Base-by-base conservation (phyloP, 2,113 vertebrate genomes). In the Chrysochloris asiatica region DNA sequence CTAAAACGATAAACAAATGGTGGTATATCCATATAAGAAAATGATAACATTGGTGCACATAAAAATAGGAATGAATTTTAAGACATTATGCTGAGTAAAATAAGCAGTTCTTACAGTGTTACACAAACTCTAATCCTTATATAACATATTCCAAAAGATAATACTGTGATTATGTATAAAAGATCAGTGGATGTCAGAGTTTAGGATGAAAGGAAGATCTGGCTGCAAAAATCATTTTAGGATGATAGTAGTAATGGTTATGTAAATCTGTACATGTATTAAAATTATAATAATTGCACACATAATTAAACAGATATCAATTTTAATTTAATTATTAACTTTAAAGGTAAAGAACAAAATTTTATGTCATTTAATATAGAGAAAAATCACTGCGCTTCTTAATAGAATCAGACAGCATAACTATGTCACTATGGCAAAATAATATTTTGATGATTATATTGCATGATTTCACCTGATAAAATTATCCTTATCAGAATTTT, bases 121-220 rank as follows among this genome's bases (percentile, higher is more conserved):
- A 22, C 2, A 19, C 24, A 67, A 0, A 33, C 56, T 43, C 9
- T 65, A 10, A 24, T 67, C 56, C 67, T n/a, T 67, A 61, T 61
- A n/a, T n/a, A n/a, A n/a, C n/a, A n/a, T n/a, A n/a, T 75, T 80
- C 1, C 8, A 59, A 69, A 88, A 50, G 14, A 75, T 4, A 59
- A 41, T 83, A 65, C 3, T 75, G 16, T 26, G n/a, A n/a, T n/a
- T n/a, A n/a, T n/a, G 30, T 50, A 26, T 73, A 4, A 43, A 3
- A 52, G 48, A 38, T 59, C 59, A 17, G 16, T 61, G 14, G n/a
- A 47, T 92, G 22, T 17, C 38, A 59, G 28, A 38, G 12, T 6
- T 1, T 75, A 12, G 3, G 12, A 6, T 75, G 3, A 65, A 3
- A 12, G 9, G 56, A 47, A 0, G 14, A 2, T 24, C 21, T 21